These are phyloP conservation scores for Setophaga petechia DNA, from an alignment of 2,113 vertebrate species.

Conservation along the genomic window DNA sequence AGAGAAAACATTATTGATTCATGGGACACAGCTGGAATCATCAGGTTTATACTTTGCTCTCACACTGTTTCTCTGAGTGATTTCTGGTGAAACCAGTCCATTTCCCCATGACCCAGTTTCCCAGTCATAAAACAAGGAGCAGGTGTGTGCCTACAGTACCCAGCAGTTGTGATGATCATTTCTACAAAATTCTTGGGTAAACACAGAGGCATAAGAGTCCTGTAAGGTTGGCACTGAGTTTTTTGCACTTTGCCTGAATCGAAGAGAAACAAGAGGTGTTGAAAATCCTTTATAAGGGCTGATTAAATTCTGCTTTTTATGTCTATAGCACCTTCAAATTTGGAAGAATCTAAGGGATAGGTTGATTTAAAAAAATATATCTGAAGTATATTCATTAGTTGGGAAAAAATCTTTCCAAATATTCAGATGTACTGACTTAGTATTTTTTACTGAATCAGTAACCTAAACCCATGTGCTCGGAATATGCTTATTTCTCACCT, in stretches of 20 bases:
- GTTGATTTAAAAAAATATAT: not conserved
- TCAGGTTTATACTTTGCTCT: not conserved
- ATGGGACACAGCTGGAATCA: not conserved
- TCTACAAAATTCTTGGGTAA: not conserved
- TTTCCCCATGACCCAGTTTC: slow-evolving; percentile 12
- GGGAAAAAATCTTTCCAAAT: not conserved
- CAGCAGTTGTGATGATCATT: slow-evolving; percentile 11
- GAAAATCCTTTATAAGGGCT: slow-evolving; percentile 22
- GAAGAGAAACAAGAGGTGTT: not conserved
- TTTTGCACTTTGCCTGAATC: not conserved
- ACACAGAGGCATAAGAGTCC: not conserved
- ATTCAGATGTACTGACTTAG: not conserved
- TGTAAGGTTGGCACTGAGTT: slow-evolving; percentile 29
- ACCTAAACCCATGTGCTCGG: not conserved
- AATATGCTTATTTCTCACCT: not conserved
- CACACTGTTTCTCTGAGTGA: not conserved
- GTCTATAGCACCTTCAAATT: not conserved
- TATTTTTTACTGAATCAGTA: not conserved
- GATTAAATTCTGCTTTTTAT: not conserved
- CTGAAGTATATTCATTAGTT: not conserved
- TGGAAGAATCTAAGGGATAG: not conserved
- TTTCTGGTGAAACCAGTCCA: not conserved
- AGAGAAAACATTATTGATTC: not conserved
- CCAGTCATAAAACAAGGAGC: slow-evolving; percentile 19
- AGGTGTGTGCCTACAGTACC: slow-evolving; percentile 2